These are phyloP conservation scores for Poecile montanus DNA, from an alignment of 2,797 vertebrate species.

Conservation along the genomic window DNA sequence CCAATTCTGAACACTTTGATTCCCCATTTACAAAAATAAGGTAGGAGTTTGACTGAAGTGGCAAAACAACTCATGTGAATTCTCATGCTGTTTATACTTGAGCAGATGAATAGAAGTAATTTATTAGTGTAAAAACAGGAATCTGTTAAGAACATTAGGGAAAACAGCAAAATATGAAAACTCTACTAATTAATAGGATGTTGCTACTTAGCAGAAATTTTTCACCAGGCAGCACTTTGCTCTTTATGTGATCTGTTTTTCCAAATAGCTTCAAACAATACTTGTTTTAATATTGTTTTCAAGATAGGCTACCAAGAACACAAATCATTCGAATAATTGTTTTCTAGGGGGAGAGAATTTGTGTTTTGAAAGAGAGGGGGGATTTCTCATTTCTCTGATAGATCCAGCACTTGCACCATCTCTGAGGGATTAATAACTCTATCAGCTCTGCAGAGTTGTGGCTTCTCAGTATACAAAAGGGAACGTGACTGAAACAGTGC, in stretches of 20 bases:
- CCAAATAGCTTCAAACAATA: neutral
- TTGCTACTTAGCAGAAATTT: neutral
- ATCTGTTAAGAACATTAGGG: neutral
- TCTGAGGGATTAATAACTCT: neutral
- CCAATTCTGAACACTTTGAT: neutral
- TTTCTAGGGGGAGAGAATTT: neutral
- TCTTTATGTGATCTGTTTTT: neutral
- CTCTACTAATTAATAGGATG: neutral
- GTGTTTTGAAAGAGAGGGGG: neutral
- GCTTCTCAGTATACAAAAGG: neutral
- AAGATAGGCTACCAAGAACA: neutral
- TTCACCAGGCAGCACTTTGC: neutral
- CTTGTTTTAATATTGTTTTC: neutral
- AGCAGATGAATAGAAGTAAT: neutral
- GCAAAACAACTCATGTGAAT: neutral
- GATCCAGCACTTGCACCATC: neutral
- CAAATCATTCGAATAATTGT: neutral
- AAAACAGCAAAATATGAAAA: neutral
- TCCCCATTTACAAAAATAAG: neutral
- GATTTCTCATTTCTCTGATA: neutral
- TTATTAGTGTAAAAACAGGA: neutral
- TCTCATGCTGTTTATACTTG: neutral
- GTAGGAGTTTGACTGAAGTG: neutral
- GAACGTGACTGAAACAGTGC: accelerated
- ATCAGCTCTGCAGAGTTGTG: neutral